Conservation (phyloP, 2,113 vertebrate genomes). For the Crotalus viridis region DNA sequence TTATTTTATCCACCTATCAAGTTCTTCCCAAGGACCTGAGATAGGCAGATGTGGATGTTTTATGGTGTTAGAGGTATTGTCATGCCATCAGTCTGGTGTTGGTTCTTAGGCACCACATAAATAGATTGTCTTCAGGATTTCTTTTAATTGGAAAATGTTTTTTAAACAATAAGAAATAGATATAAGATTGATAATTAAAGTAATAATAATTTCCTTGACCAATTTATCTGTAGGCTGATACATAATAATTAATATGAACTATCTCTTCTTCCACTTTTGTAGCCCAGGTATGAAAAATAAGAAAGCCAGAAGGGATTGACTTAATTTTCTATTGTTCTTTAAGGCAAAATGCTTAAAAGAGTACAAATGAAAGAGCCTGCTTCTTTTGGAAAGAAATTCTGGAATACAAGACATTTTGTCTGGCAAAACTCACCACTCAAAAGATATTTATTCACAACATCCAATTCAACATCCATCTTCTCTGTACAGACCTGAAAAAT, state of each 20-base stretch:
- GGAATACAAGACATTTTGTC: not conserved
- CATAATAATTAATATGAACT: not conserved
- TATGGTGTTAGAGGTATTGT: not conserved
- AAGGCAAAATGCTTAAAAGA: not conserved
- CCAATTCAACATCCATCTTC: not conserved
- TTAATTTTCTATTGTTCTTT: not conserved
- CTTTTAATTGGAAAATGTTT: not conserved
- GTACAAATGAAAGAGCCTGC: not conserved
- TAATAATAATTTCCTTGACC: not conserved
- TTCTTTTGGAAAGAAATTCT: not conserved
- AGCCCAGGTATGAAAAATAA: not conserved
- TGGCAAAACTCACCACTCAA: not conserved
- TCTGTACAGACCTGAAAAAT: not conserved
- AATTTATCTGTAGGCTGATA: not conserved
- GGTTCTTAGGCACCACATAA: not conserved
- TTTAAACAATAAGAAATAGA: not conserved
- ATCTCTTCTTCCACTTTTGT: not conserved
- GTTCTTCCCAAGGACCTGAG: not conserved
- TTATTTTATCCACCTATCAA: not conserved
- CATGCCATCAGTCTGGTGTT: not conserved
- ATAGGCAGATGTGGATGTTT: not conserved
- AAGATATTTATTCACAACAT: not conserved
- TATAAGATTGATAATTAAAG: not conserved
- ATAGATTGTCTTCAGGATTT: not conserved
- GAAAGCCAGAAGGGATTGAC: not conserved